These are phyloP conservation scores for Sycobia sp. DNA, from an alignment of 1,140 invertebrate species.

Conservation along the genomic window DNA sequence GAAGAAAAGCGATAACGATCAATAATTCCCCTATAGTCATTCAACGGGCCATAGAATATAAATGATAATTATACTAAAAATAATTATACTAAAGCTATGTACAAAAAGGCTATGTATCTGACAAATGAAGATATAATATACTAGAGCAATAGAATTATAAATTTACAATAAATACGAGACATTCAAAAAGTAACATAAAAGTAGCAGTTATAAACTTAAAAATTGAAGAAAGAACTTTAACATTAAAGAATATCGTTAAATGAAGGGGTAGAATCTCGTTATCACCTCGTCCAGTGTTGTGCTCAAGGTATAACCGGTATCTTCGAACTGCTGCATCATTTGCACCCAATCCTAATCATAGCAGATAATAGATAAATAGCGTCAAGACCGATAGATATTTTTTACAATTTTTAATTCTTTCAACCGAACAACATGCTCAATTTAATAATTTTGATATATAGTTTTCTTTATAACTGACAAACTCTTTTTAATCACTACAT, in stretches of 20 bases:
- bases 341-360: constrained; percentile 76
- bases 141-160: neutral
- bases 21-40: no score
- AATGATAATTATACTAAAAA: neutral
- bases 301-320: constrained; percentile 76
- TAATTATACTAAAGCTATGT: neutral
- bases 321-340: constrained; percentile 78
- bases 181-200: neutral
- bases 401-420: constrained; percentile 13
- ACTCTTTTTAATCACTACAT: neutral
- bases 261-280: constrained; percentile 42
- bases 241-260: constrained; percentile 8
- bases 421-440: constrained; percentile 19
- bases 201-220: neutral
- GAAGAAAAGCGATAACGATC: neutral
- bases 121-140: neutral
- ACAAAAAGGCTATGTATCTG: no score
- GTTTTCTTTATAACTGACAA: constrained; percentile 1
- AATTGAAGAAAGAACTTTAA: neutral
- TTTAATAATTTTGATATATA: constrained; percentile 19
- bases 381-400: constrained; percentile 32
- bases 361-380: constrained; percentile 60
- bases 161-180: no score
- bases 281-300: constrained; percentile 75
- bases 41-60: no score